These are phyloP conservation scores for Aphis craccivora DNA, from an alignment of 1,140 invertebrate genomes.

Conservation along the genomic window DNA sequence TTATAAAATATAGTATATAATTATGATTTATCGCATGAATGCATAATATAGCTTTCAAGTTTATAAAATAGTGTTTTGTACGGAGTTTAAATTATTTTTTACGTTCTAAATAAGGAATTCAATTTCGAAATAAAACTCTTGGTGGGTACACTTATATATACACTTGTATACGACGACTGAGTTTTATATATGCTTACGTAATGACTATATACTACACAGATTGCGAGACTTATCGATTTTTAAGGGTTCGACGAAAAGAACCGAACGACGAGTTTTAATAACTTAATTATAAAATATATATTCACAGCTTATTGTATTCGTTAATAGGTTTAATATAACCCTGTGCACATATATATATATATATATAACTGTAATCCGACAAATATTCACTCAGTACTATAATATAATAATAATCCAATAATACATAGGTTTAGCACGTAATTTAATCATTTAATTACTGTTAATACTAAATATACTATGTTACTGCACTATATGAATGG, in stretches of 20 bases:
- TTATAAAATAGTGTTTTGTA: not conserved
- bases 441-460: not conserved
- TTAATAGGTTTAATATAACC: not conserved
- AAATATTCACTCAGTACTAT: not conserved
- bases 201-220: not conserved
- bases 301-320: not conserved
- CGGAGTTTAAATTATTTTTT: not conserved
- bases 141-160: not conserved
- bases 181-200: not conserved
- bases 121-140: not conserved
- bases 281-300: constrained; percentile 5
- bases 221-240: constrained; percentile 7
- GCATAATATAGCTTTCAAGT: not conserved
- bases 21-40: not conserved
- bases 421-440: not conserved
- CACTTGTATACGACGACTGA: not conserved
- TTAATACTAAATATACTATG: constrained; percentile 13
- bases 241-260: not conserved
- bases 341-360: not conserved
- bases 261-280: not conserved
- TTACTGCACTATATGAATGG: not conserved
- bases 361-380: not conserved
- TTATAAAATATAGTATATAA: not conserved
- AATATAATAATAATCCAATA: constrained; percentile 11
- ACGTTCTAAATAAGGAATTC: not conserved